phyloP scores from a whole-genome alignment of 2,113 vertebrate species.

The Castor canadensis region DNA sequence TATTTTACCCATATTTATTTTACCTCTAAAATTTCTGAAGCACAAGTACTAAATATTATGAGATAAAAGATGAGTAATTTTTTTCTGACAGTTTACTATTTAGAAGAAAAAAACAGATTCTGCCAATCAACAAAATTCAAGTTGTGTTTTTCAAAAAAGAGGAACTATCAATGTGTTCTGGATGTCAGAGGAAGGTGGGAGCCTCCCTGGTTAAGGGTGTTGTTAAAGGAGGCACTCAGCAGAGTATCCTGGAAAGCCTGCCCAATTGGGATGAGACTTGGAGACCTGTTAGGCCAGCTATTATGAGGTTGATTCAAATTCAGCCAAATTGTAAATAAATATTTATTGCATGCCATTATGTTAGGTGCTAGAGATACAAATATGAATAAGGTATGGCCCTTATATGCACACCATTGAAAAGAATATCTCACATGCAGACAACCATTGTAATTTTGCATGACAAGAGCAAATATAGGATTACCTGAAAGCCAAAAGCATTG shows the following conservation, averaged over 20 bases:
- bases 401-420: not conserved
- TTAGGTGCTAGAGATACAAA: not conserved
- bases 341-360: not conserved
- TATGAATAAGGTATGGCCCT: not conserved
- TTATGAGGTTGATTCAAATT: not conserved
- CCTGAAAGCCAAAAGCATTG: not conserved
- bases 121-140: not conserved
- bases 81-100: not conserved
- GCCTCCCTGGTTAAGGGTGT: not conserved
- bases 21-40: not conserved
- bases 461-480: not conserved
- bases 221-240: not conserved
- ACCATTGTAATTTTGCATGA: not conserved
- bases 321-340: not conserved
- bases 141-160: not conserved
- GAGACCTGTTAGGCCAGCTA: not conserved
- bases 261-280: not conserved
- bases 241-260: too few species aligned
- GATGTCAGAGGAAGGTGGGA: not conserved
- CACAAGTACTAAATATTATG: not conserved
- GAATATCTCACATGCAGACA: not conserved
- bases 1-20: not conserved
- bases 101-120: not conserved
- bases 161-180: not conserved
- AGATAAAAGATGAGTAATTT: not conserved